Evolutionary conservation across 1,140 invertebrate genomes (phyloP), one percentile per base, ranked within the genome.

Genomic region (Aphaenogaster floridana): DNA sequence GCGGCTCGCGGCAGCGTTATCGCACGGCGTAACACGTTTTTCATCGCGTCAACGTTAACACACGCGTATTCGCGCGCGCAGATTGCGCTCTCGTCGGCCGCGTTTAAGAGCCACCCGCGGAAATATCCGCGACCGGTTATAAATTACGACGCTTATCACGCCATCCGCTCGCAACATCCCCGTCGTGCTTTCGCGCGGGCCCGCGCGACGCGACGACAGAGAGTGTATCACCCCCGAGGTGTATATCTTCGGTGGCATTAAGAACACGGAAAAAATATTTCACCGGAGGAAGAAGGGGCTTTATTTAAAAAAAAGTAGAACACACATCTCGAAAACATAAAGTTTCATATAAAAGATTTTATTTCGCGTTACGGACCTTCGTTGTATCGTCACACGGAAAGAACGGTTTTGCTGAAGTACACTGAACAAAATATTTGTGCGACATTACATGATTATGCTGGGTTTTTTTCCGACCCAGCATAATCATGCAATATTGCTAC

Each of bases 101-200:
- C 50, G 79, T 81, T 81, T 81, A 57, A 71, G 66, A 57, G 79
- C 66, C 50, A 57, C 63, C 78, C 74, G 34, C 28, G 64, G 59
- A 77, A 85, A 88, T 84, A 88, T 84, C 78, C 81, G 48, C 36
- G 11, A 74, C 68, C 42, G 48, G 63, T 79, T 72, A 83, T 90
- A 90, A 87, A 89, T 83, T 86, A 77, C 68, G 52, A 15, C 69
- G 34, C 81, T 86, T 86, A 89, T 86, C 76, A 13, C 52, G 54
- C 64, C 39, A 61, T 71, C 54, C 45, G 71, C 50, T 69, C 78
- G 61, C 79, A 45, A 64, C 21, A 17, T 71, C 57, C 66, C 45
- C 28, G 13, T 50, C 17, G 80, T 15, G 45, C 57, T 48, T 66
- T 68, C 48, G 78, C 45, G 17, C 59, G 45, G 3, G 8, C 42